These are phyloP conservation scores for Plagiodera versicolora DNA, from an alignment of 2,888 invertebrate genomes.

Conservation along the genomic window DNA sequence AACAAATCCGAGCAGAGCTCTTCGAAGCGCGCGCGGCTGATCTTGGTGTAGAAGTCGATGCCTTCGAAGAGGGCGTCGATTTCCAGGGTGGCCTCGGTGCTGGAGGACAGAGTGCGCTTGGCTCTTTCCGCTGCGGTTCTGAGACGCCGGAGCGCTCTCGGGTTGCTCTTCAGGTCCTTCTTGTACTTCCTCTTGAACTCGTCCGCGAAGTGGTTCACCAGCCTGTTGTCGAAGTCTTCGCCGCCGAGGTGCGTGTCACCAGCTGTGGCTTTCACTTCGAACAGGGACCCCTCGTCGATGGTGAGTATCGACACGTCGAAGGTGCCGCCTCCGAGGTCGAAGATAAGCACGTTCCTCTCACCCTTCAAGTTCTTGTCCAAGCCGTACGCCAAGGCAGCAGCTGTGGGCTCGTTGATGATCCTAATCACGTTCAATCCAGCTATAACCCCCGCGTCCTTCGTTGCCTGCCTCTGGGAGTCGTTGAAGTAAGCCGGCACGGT, in stretches of 20 bases:
- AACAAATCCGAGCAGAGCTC: slow-evolving; percentile 72
- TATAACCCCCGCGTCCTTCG: slow-evolving; percentile 75
- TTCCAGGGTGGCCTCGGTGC: slow-evolving; percentile 75
- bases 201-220: slow-evolving; percentile 63
- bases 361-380: slow-evolving; percentile 41
- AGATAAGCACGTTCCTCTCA: slow-evolving; percentile 61
- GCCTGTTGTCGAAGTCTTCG: slow-evolving; percentile 66
- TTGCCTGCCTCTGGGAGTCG: slow-evolving; percentile 74
- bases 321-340: slow-evolving; percentile 67
- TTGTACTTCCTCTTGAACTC: slow-evolving; percentile 73
- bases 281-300: slow-evolving; percentile 80
- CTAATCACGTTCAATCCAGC: slow-evolving; percentile 72
- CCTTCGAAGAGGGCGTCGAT: slow-evolving; percentile 77
- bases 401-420: slow-evolving; percentile 76
- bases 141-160: slow-evolving; percentile 68
- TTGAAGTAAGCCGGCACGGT: slow-evolving; percentile 54
- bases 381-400: slow-evolving; percentile 40
- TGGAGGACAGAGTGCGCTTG: slow-evolving; percentile 77
- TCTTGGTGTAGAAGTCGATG: slow-evolving; percentile 70
- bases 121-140: slow-evolving; percentile 78
- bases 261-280: slow-evolving; percentile 81
- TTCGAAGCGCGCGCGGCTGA: slow-evolving; percentile 75
- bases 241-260: slow-evolving; percentile 85
- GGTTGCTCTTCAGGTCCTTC: slow-evolving; percentile 64
- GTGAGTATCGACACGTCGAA: slow-evolving; percentile 84